A percentile compares a stretch with the other conserved stretches of the same genome.
Conservation (phyloP, 2,113 vertebrate genomes). For the Ovis canadensis region DNA sequence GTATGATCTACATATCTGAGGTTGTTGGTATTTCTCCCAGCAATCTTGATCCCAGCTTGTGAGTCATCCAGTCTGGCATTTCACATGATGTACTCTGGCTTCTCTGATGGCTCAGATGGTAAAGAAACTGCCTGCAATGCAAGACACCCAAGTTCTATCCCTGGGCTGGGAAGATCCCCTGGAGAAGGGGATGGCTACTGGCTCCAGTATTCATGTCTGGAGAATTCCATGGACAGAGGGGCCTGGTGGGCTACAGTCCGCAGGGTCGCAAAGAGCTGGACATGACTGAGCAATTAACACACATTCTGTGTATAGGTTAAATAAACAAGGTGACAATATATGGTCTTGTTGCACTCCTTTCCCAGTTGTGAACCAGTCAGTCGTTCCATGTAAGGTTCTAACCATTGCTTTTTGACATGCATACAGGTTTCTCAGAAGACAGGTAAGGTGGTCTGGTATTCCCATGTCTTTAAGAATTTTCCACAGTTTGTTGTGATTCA, state of each 20-base stretch:
- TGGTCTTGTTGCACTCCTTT: neutral
- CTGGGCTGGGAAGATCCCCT: neutral
- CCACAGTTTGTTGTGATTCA: neutral
- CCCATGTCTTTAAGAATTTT: neutral
- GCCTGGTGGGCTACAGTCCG: neutral
- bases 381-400: too few relatives aligned
- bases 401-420: neutral
- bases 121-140: neutral
- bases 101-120: neutral
- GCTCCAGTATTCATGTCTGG: neutral
- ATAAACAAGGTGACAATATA: neutral
- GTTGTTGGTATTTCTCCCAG: neutral
- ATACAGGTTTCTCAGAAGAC: neutral
- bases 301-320: neutral
- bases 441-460: neutral
- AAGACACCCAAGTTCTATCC: neutral
- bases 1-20: neutral
- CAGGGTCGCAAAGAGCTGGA: neutral
- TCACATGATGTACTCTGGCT: neutral
- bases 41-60: neutral
- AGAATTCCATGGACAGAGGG: neutral
- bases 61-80: neutral
- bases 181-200: neutral
- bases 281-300: neutral
- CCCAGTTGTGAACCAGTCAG: neutral